Conservation (phyloP, 2,888 invertebrate genomes). For the Zygogramma bicolorata region DNA sequence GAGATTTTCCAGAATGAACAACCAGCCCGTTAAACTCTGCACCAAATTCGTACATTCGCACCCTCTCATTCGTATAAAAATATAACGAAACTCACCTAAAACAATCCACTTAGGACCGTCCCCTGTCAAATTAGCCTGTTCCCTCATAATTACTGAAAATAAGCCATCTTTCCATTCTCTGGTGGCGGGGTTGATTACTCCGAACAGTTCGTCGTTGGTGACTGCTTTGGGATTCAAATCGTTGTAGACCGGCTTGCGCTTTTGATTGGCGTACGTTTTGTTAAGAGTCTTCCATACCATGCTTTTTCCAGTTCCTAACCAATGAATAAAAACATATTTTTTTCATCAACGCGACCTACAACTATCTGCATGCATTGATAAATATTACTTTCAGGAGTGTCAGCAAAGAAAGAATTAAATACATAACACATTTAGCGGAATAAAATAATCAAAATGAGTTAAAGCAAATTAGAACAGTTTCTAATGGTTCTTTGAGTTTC, state of each 20-base stretch:
- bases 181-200: slow-evolving; percentile 92
- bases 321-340: slow-evolving; percentile 63
- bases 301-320: slow-evolving; percentile 88
- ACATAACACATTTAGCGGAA: no score
- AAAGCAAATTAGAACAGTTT: no score
- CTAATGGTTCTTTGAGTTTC: no score
- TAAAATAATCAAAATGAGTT: no score
- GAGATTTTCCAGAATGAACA: neutral
- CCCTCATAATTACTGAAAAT: slow-evolving; percentile 93
- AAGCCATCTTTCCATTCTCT: slow-evolving; percentile 75
- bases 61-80: neutral
- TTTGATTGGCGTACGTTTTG: slow-evolving; percentile 85
- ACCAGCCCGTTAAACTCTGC: neutral
- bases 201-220: slow-evolving; percentile 95
- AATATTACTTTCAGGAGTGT: no score
- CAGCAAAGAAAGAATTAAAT: no score
- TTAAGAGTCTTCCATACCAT: slow-evolving; percentile 93
- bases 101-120: slow-evolving; percentile 91
- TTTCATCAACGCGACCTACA: no score
- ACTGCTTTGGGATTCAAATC: slow-evolving; percentile 97
- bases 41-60: neutral
- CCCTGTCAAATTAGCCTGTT: slow-evolving; percentile 89
- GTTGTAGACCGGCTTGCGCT: slow-evolving; percentile 84
- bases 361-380: no score
- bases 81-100: slow-evolving; percentile 33